These are phyloP conservation scores for Spinus olivaceus DNA, from an alignment of 2,797 vertebrate species.

Conservation along the genomic window DNA sequence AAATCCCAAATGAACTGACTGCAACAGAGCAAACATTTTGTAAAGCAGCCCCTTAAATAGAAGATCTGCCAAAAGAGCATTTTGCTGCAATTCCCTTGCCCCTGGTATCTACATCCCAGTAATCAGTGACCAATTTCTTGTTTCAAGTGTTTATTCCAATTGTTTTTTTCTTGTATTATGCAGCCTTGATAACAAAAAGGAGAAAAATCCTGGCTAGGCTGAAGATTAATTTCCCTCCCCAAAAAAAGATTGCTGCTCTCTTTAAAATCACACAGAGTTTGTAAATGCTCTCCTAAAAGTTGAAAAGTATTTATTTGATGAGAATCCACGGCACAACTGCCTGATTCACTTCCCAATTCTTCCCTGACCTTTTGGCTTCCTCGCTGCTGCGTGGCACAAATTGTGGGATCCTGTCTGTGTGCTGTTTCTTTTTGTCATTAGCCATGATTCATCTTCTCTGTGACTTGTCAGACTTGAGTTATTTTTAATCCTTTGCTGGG, in stretches of 20 bases:
- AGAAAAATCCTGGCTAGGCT: not conserved
- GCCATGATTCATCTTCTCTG: conserved; percentile 31
- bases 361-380: not conserved
- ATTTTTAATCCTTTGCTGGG: conserved; percentile 43
- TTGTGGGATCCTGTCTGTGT: not conserved
- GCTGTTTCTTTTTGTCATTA: conserved; percentile 48
- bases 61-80: not conserved
- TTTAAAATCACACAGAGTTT: not conserved
- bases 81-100: not conserved
- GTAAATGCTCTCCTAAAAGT: not conserved
- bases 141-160: not conserved
- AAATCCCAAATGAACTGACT: not conserved
- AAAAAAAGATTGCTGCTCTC: rapidly evolving
- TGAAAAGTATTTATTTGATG: not conserved
- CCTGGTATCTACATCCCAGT: too few relatives aligned
- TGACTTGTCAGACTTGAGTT: conserved; percentile 38
- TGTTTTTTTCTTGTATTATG: not conserved
- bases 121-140: not conserved
- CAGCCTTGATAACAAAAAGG: not conserved
- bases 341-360: not conserved
- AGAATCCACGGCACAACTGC: rapidly evolving
- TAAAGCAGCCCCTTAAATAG: not conserved
- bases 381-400: not conserved
- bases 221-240: not conserved
- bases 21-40: not conserved